Evolutionary conservation across 2,113 vertebrate species (phyloP), one percentile per base, ranked within the genome.

Genomic region (Puffinus mauretanicus): DNA sequence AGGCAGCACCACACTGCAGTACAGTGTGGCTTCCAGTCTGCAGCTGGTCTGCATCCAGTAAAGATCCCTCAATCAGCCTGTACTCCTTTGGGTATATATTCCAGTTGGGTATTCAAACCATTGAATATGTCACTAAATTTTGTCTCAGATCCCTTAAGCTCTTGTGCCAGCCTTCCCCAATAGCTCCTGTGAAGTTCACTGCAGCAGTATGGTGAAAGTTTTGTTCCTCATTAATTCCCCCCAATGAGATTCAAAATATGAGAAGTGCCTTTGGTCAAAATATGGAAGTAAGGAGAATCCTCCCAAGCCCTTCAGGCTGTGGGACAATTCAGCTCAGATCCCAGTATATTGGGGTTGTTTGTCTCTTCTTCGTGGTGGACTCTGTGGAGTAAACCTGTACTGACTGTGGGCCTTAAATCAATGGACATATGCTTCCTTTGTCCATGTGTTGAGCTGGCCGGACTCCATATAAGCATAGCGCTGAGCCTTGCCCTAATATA

Each of bases 331-430:
- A 62, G 21, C 27, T 91, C 47, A 52, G n/a, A 21, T 34, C 21
- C 47, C 34, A 29, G 0, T 22, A 5, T 40, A 2, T 13, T 1
- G 0, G 16, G 3, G 6, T 44, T 40, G 10, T 44, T 69, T 17
- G 9, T 46, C 22, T 24, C 22, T 54, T 73, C 51, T 90, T 64
- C 1, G 0, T 72, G 49, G 25, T 77, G 73, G 69, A 24, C 16
- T 72, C 73, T 61, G 12, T 54, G 82, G 71, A 65, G 5, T 70
- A 38, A 73, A 51, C 6, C 13, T 61, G 29, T 34, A 3, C 44
- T 47, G 40, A 8, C 21, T 13, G 27, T 52, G 55, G 58, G 7
- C 54, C 22, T 75, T 29, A 42, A n/a, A 15, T 66, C 38, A 42
- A 46, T 6, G 52, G 65, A 6, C 52, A 34, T 19, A 16, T 18